Percentiles rank a stretch among this genome's conserved stretches.
Conservation (phyloP, 2,888 invertebrate genomes). For the Gibbula magus region DNA sequence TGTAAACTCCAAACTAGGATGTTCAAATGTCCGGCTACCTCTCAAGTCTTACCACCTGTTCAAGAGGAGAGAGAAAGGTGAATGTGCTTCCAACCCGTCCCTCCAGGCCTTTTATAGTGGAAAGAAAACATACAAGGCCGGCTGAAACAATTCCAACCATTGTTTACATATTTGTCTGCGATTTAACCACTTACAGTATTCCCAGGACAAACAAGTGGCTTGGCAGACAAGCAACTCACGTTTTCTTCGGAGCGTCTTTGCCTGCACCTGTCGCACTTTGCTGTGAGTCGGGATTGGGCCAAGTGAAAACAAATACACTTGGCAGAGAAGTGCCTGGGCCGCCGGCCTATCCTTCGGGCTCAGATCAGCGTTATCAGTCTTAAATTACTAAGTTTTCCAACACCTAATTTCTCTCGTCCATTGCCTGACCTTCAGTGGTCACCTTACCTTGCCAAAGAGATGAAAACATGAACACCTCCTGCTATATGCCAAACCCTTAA, state of each 20-base stretch:
- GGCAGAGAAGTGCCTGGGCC: background rate
- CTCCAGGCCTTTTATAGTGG: constrained; percentile 2
- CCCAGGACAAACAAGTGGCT: constrained; percentile 19
- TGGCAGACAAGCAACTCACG: constrained; percentile 27
- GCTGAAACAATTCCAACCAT: constrained; percentile 22
- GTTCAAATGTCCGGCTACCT: too few relatives aligned
- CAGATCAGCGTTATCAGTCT: too few relatives aligned
- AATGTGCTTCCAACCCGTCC: background rate
- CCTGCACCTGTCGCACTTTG: constrained; percentile 16
- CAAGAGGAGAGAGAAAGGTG: background rate
- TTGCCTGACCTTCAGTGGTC: too few relatives aligned
- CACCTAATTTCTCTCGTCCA: too few relatives aligned
- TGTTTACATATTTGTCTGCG: constrained; percentile 26
- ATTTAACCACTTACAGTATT: constrained; percentile 28
- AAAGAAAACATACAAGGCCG: constrained; percentile 12
- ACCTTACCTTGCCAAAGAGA: too few relatives aligned
- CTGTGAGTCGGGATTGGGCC: constrained; percentile 13
- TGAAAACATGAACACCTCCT: too few relatives aligned
- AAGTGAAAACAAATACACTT: constrained; percentile 8
- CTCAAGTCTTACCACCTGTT: background rate
- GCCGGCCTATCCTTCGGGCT: background rate
- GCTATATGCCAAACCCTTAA: too few relatives aligned
- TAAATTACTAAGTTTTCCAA: too few relatives aligned
- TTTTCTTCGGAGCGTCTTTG: constrained; percentile 15
- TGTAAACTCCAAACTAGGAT: background rate